A percentile compares a stretch with the other conserved stretches of the same genome.
Conservation (phyloP, 2,797 vertebrate genomes). For the Clarias platycephalus region DNA sequence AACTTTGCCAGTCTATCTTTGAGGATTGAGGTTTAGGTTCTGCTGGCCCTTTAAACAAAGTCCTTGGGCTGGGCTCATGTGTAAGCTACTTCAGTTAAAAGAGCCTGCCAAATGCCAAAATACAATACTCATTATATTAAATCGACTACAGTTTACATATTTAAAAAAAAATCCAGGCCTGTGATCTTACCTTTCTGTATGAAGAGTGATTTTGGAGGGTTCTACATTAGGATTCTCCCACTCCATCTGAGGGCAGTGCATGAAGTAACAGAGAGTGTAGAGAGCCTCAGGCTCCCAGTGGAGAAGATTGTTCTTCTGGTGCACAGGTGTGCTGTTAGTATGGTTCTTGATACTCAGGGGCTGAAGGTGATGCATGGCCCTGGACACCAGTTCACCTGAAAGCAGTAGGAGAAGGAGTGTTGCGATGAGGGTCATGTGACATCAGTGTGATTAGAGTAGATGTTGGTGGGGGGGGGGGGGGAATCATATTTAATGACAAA, state of each 20-base stretch:
- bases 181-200: constrained; percentile 87
- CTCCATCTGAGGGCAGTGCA: constrained; percentile 97
- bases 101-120: neutral
- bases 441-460: neutral
- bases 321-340: constrained; percentile 86
- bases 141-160: neutral
- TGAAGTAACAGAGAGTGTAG: constrained; percentile 98
- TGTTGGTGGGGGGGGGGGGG: neutral
- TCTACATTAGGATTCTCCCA: constrained; percentile 97
- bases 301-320: constrained; percentile 83
- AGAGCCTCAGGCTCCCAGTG: constrained; percentile 96
- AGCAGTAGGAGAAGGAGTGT: constrained; percentile 29
- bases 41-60: neutral
- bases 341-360: constrained; percentile 88
- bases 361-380: constrained; percentile 94
- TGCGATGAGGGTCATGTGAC: neutral
- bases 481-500: neutral
- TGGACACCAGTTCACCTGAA: constrained; percentile 91
- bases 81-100: neutral
- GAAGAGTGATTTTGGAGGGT: constrained; percentile 89
- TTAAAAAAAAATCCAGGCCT: neutral
- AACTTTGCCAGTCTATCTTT: neutral
- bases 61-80: neutral
- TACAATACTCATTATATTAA: neutral
- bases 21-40: neutral